A percentile compares a stretch with the other conserved stretches of the same genome.
Conservation (phyloP, 2,113 vertebrate genomes). For the Oenanthe melanoleuca region DNA sequence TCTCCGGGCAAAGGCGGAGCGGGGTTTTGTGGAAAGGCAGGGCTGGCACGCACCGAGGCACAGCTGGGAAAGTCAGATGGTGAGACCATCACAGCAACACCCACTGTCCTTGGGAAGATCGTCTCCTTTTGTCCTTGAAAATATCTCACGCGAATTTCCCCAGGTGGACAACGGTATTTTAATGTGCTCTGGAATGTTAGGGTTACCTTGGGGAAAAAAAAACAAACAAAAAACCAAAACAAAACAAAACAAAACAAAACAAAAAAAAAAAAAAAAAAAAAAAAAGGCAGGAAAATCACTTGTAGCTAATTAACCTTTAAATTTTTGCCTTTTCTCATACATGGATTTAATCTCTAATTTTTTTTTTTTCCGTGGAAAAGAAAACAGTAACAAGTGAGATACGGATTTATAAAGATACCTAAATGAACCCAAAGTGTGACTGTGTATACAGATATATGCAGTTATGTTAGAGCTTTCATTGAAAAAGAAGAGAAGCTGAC, state of each 20-base stretch:
- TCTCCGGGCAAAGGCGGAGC: background rate
- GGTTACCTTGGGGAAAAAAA: no score
- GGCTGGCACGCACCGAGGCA: background rate
- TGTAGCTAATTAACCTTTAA: background rate
- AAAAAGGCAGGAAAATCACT: background rate
- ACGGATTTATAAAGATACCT: rapidly evolving
- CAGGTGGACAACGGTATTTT: background rate
- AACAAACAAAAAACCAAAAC: rapidly evolving
- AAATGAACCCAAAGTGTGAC: background rate
- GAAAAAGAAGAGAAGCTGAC: background rate
- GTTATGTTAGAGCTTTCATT: background rate
- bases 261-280: rapidly evolving
- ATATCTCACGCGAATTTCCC: background rate
- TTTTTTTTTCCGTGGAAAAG: background rate
- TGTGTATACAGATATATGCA: background rate
- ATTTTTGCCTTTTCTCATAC: background rate
- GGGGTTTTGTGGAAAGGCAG: background rate
- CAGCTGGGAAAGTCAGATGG: background rate
- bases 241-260: no score
- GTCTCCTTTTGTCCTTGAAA: background rate
- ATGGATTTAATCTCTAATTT: background rate
- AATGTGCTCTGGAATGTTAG: background rate
- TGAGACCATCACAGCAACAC: rapidly evolving
- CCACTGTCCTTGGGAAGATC: background rate
- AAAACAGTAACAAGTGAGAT: background rate